Evolutionary conservation across 2,888 invertebrate genomes (phyloP), one percentile per base, ranked within the genome.

Genomic region (Ormyrus nitidulus): DNA sequence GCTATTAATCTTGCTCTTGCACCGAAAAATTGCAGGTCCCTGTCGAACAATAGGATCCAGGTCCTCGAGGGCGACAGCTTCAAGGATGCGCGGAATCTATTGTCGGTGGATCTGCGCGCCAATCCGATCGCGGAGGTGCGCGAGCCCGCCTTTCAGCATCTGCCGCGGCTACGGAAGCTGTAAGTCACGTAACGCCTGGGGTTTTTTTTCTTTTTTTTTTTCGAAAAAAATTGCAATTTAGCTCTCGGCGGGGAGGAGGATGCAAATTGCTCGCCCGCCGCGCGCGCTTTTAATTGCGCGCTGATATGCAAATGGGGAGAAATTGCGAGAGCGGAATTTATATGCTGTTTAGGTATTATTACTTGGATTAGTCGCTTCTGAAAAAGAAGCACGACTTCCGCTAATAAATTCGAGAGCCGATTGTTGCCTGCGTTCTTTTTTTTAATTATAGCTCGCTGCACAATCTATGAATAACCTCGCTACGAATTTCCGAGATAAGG

Each of bases 41-140:
- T 97, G 89, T 95, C 96, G 49, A 94, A 95, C 89, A 98, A 98
- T 92, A 94, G 94, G 85, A 95, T 98, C 88, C 94, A 94, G 87
- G 93, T 93, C 90, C 93, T 97, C 86, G 93, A 93, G n/a, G 93
- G 93, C 74, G 93, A 95, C 78, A 93, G 94, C 84, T 93, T 97
- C 87, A 93, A 93, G 87, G 92, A 93, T 85, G 93, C 94, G 86
- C 92, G 93, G 58, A 93, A 94, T 19, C 93, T 98, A 76, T 92
- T 94, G 83, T 93, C 95, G 58, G 92, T 98, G 59, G 96, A 97
- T 88, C 92, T 98, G 85, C 94, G 95, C 85, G 96, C 95, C 83
- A 90, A 90, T 85, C 90, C 89, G 34, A 88, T 90, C 81, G 87
- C 85, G 69, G 84, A 86, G 77, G 87, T 90, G 80, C 86, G 88